phyloP scores from a whole-genome alignment of 2,113 vertebrate genomes.

The Ciconia stormi region DNA sequence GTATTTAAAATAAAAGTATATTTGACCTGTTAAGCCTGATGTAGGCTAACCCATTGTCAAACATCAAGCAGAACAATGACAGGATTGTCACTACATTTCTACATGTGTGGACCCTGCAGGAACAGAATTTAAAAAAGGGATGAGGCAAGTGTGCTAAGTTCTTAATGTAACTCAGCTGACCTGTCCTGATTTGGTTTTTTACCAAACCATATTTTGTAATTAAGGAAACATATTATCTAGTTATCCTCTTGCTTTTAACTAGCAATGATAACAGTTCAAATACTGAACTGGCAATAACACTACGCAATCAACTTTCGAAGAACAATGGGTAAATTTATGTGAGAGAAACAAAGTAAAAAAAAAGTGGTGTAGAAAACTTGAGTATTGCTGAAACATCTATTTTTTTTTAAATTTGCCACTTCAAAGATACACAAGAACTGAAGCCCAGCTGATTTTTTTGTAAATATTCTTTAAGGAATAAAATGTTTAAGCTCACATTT shows the following conservation, averaged over 20 bases:
- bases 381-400: neutral
- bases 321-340: neutral
- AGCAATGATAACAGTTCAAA: neutral
- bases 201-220: neutral
- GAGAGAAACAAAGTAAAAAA: neutral
- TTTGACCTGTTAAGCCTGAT: neutral
- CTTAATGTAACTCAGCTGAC: neutral
- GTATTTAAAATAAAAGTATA: neutral
- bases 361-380: neutral
- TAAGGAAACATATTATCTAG: neutral
- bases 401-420: fast-evolving
- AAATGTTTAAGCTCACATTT: neutral
- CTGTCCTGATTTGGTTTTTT: neutral
- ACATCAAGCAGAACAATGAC: neutral
- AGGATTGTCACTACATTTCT: neutral
- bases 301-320: neutral
- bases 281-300: neutral
- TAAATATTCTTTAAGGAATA: neutral
- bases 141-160: neutral
- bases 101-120: neutral
- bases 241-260: neutral
- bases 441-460: neutral
- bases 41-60: neutral
- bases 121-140: neutral
- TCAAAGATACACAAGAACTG: neutral